Conservation (phyloP, 2,888 invertebrate species). For the Helleia helle region DNA sequence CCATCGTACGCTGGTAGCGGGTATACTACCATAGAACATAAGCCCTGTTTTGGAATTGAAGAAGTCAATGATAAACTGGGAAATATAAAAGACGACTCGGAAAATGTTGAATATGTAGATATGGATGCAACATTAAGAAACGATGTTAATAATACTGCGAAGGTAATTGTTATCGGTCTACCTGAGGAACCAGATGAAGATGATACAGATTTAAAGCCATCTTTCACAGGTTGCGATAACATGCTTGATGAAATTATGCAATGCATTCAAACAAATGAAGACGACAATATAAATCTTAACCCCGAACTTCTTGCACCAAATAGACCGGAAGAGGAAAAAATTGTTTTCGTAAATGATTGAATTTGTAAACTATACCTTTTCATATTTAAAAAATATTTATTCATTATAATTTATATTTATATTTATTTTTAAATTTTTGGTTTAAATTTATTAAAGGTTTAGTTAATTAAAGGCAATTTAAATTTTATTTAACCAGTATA, state of each 20-base stretch:
- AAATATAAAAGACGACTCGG: no score
- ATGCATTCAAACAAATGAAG: conserved; percentile 39
- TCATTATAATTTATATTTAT: no score
- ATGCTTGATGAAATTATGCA: conserved; percentile 62
- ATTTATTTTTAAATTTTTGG: no score
- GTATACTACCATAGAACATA: conserved; percentile 34
- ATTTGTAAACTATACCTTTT: no score
- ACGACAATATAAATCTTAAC: conserved; percentile 27
- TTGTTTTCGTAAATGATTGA: conserved; percentile 45
- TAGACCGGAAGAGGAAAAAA: conserved; percentile 41
- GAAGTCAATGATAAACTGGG: no score
- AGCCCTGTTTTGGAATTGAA: no score
- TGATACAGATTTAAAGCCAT: background rate
- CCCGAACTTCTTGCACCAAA: conserved; percentile 44
- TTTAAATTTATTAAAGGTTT: no score
- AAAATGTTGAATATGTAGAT: conserved; percentile 8
- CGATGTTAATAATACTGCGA: background rate
- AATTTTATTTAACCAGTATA: no score
- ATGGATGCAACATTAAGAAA: background rate
- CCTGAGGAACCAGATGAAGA: background rate
- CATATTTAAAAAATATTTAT: no score
- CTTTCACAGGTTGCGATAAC: conserved; percentile 32
- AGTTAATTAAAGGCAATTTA: no score
- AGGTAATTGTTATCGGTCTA: background rate
- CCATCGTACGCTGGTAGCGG: conserved; percentile 45